phyloP scores from a whole-genome alignment of 2,113 vertebrate species.

The Saimiri boliviensis region DNA sequence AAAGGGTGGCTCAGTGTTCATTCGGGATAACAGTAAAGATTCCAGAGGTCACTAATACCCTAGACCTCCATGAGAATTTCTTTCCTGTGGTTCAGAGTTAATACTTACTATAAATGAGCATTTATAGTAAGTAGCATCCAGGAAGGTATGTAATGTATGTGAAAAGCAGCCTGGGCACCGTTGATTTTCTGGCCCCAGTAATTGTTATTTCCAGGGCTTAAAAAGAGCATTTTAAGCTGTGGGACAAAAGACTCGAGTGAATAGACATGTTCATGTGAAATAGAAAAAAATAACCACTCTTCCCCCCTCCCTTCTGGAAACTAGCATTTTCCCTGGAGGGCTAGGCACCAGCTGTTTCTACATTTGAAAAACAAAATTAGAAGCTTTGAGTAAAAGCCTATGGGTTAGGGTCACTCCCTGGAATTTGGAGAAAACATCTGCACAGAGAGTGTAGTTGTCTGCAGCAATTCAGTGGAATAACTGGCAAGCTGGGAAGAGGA shows the following conservation, averaged over 20 bases:
- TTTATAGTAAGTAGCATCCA: not conserved
- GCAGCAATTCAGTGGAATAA: not conserved
- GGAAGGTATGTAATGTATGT: not conserved
- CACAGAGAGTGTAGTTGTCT: not conserved
- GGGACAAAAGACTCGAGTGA: constrained; percentile 7
- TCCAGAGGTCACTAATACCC: not conserved
- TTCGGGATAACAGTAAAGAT: constrained; percentile 36
- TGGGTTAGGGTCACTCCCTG: constrained; percentile 39
- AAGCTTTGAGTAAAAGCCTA: constrained; percentile 10
- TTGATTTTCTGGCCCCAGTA: not conserved
- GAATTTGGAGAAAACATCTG: constrained; percentile 43
- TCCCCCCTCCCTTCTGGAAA: not conserved
- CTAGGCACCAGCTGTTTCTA: constrained; percentile 12
- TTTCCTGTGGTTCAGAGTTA: not conserved
- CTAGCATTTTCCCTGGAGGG: constrained; percentile 2
- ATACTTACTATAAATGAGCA: not conserved
- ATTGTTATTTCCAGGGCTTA: not conserved
- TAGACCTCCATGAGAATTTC: constrained; percentile 14
- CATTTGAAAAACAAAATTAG: constrained; percentile 26
- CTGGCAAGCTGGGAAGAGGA: not conserved
- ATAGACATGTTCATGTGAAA: not conserved
- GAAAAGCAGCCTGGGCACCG: not conserved
- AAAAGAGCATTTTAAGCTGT: constrained; percentile 38
- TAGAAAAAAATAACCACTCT: not conserved
- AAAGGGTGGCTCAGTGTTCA: not conserved